These are phyloP conservation scores for Myotis daubentonii DNA, from an alignment of 2,797 vertebrate species.

Conservation along the genomic window DNA sequence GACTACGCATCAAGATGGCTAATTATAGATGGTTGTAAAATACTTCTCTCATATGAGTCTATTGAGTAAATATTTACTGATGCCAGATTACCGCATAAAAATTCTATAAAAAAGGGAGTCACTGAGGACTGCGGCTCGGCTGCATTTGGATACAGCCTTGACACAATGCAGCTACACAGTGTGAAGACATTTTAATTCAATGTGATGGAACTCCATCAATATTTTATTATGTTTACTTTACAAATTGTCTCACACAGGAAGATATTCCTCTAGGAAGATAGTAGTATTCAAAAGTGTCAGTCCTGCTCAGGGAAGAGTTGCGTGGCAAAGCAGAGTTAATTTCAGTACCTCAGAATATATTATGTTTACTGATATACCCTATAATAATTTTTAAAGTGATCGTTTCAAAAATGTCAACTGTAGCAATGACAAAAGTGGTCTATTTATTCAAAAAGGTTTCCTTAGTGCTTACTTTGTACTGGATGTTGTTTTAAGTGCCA, in stretches of 20 bases:
- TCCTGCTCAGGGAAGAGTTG: not conserved
- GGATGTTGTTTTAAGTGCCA: not conserved
- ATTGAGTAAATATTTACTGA: constrained; percentile 57
- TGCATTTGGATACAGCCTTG: not conserved
- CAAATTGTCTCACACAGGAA: constrained; percentile 41
- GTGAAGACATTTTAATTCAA: constrained; percentile 43
- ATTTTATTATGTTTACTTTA: constrained; percentile 56
- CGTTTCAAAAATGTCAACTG: not conserved
- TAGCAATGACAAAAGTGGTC: not conserved
- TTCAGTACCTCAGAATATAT: not conserved
- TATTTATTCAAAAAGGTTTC: not conserved
- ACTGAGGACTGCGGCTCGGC: not conserved
- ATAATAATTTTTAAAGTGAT: not conserved
- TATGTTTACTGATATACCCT: not conserved
- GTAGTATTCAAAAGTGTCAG: not conserved
- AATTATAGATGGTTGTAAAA: constrained; percentile 23
- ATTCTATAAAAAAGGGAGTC: constrained; percentile 1
- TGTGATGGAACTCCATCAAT: constrained; percentile 52
- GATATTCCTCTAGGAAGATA: not conserved
- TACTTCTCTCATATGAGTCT: constrained; percentile 26
- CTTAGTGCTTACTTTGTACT: not conserved
- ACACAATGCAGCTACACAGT: not conserved
- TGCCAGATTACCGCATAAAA: constrained; percentile 29
- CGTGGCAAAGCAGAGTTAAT: not conserved
- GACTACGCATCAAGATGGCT: not conserved